Evolutionary conservation across 2,113 vertebrate species (phyloP), one percentile per base, ranked within the genome.

Genomic region (Myotis yumanensis): DNA sequence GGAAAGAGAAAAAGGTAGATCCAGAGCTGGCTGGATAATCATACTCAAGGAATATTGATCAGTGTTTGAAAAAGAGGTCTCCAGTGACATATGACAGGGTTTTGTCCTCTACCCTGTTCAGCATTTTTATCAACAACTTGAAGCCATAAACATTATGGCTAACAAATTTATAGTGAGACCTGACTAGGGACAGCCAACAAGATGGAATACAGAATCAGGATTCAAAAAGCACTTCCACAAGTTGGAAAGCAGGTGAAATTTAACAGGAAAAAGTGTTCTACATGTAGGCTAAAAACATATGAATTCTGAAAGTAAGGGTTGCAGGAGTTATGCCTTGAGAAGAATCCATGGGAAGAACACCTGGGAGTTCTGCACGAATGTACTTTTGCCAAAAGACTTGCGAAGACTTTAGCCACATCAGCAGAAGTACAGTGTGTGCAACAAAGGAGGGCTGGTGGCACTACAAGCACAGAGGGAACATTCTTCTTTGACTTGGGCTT

Each of bases 71-170:
- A 87, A 66, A 84, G 59, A 77, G 52, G 81, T 96, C 82, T 95
- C 91, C 35, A 32, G 69, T 88, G 95, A 92, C 92, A 86, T 4
- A 79, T 7, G 88, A 51, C 43, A 83, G 32, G 80, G 57, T 91
- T 71, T 76, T 94, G 80, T 90, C 77, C 68, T 95, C 83, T 86
- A 69, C 73, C 17, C 86, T 52, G 28, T 59, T 96, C 57, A 93
- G 43, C n/a, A 76, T 62, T 92, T 96, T 91, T 85, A 93, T 92
- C 89, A 94, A 79, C 46, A 95, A 88, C 83, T 72, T 68, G 51
- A 93, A 86, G 79, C 86, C 40, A 68, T 89, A 83, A 93, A 91
- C 30, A 85, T 81, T 62, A 54, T 1, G 23, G 35, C 75, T 64
- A 87, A 90, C 35, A 95, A 35, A 73, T 69, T 90, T 79, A 75